Conservation (phyloP, 2,113 vertebrate species). For the Upupa epops region DNA sequence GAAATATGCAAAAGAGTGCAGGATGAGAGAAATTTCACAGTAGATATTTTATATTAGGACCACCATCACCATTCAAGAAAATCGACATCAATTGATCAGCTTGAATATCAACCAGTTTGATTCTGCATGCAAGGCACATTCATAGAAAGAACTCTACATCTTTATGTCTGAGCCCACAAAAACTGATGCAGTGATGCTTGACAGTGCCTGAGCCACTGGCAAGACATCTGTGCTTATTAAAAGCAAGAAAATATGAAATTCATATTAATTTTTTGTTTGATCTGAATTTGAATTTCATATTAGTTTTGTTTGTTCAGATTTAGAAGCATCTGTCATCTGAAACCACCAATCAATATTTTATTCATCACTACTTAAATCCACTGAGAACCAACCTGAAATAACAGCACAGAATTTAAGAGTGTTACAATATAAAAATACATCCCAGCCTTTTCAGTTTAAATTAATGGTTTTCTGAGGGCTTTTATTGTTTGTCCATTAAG, state of each 20-base stretch:
- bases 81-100: not conserved
- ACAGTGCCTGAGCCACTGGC: slow-evolving; percentile 11
- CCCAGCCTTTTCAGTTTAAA: not conserved
- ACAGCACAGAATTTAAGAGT: not conserved
- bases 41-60: not conserved
- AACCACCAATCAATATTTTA: slow-evolving; percentile 30
- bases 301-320: slow-evolving; percentile 33
- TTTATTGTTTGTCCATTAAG: not conserved
- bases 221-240: slow-evolving; percentile 54
- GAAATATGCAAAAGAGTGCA: not conserved
- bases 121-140: not conserved
- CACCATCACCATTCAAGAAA: not conserved
- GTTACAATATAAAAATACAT: not conserved
- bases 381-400: slow-evolving; percentile 11
- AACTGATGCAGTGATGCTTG: slow-evolving; percentile 5
- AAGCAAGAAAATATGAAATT: slow-evolving; percentile 52
- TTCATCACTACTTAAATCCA: slow-evolving; percentile 34
- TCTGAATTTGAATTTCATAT: slow-evolving; percentile 65
- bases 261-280: slow-evolving; percentile 63
- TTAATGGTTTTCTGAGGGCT: not conserved
- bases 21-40: not conserved
- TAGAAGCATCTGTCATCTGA: slow-evolving; percentile 3
- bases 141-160: not conserved
- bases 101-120: not conserved
- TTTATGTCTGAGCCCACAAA: not conserved